Base-by-base conservation (phyloP, 92 coral and sea anemone genomes). In the Porites cylindrica region DNA sequence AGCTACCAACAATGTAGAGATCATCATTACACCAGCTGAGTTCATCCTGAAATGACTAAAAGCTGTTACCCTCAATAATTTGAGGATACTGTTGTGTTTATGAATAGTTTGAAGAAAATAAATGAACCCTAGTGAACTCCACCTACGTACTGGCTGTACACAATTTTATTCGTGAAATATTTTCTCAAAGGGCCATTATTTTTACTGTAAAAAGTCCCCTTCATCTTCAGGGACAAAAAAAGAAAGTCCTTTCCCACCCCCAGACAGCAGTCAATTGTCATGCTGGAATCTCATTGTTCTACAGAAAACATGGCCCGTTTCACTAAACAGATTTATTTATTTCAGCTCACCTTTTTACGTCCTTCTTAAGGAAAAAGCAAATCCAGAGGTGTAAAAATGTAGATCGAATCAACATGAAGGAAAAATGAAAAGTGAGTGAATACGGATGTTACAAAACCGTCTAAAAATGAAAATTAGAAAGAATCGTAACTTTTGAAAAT, bases 301-400 rank as follows among this genome's bases (percentile, higher is more conserved):
- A 23, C 18, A 32, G 79, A 72, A 74, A 72, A 83, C 73, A 83
- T 73, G 73, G 87, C 74, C 87, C 53, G 74, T 51, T 6, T 3
- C 51, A 21, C 64, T 4, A 43, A 73, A 52, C 51, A 82, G 68
- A 8, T 43, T 63, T 47, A 19, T 23, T 7, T 10, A 56, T 56
- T 14, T 16, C 50, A n/a, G 43, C 87, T 75, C 26, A 83, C 87
- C 87, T 83, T 83, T 21, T 53, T 43, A 17, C 80, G 51, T 73
- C 51, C 87, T 83, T 1, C 18, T 16, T 64, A 72, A 26, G 72
- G 17, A 7, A 21, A 75, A 62, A 73, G 70, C 73, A 9, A 10
- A 61, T 51, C 50, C 80, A 75, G 52, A 6, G 78, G 47, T 38
- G 47, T 4, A 38, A 6, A 38, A 38, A 82, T 70, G 14, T 9